Evolutionary conservation across 2,888 invertebrate species (phyloP), one percentile per base, ranked within the genome.

Genomic region (Dryadula phaetusa): DNA sequence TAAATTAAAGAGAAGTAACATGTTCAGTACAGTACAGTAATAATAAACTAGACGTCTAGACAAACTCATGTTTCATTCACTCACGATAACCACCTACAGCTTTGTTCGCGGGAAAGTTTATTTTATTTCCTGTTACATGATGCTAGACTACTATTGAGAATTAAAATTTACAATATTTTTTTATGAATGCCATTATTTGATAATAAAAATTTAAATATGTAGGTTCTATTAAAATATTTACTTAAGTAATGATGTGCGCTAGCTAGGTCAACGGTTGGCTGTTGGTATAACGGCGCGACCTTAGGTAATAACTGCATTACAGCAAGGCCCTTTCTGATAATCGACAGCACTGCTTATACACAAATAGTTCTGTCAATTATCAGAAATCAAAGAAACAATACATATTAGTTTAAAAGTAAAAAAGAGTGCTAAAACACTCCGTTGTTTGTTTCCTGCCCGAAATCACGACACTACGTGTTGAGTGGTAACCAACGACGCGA

Each of bases 281-380:
- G 70, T 74, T 72, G 70, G 64, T 53, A 69, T 76, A 78, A 76
- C 77, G 77, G 77, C 67, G 70, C 69, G 62, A 64, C 69, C 69
- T 73, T 76, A 73, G 67, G 74, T 72, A 70, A 74, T 74, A 76
- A 70, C 70, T 74, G 78, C 76, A 78, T 77, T 72, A 70, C 63
- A 78, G 78, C 75, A 70, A 77, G 71, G 69, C 67, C 47, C 46
- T 53, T 67, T 32, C n/a, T n/a, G n/a, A n/a, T n/a, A n/a, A n/a
- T n/a, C n/a, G n/a, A n/a, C n/a, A n/a, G n/a, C n/a, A n/a, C n/a
- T n/a, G n/a, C n/a, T 37, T 18, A 34, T n/a, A 25, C 49, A 22
- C 25, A 18, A 14, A 28, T 5, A 12, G 52, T 28, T 25, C 2
- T 42, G 40, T n/a, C 42, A 18, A 32, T 18, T 12, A 60, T 28